phyloP scores from a whole-genome alignment of 1,140 invertebrate species.

The Papilio xuthus region DNA sequence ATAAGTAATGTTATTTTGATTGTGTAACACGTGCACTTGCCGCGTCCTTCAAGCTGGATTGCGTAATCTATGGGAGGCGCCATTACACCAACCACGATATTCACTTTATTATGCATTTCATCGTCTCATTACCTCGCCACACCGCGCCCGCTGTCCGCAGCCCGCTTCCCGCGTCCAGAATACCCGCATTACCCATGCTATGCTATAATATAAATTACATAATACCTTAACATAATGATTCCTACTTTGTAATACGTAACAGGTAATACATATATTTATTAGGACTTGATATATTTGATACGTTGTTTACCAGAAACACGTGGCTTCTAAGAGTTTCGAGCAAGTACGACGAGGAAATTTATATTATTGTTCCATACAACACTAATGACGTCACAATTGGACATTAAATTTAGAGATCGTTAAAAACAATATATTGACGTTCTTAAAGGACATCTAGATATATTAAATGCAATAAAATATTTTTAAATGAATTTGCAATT shows the following conservation, averaged over 20 bases:
- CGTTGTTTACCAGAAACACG: neutral
- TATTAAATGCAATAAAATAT: neutral
- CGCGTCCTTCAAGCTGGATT: constrained; percentile 55
- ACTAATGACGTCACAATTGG: constrained; percentile 1
- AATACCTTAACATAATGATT: neutral
- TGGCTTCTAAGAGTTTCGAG: neutral
- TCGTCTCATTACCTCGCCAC: constrained; percentile 30
- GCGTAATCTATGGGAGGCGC: constrained; percentile 51
- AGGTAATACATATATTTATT: constrained; percentile 3
- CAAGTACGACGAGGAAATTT: neutral
- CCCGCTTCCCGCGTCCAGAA: neutral
- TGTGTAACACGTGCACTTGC: constrained; percentile 63
- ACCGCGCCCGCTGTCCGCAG: neutral
- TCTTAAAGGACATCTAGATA: neutral
- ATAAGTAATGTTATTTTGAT: constrained; percentile 59
- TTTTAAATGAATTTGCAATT: neutral
- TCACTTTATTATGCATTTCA: constrained; percentile 43
- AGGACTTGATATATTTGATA: neutral
- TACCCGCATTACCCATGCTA: neutral
- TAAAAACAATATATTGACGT: constrained; percentile 1
- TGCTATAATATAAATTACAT: neutral
- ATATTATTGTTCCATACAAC: neutral
- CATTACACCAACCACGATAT: constrained; percentile 43
- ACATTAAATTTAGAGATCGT: constrained; percentile 5
- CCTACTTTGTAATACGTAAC: neutral